These are phyloP conservation scores for Danio choprae DNA, from an alignment of 2,797 vertebrate genomes.

Conservation along the genomic window DNA sequence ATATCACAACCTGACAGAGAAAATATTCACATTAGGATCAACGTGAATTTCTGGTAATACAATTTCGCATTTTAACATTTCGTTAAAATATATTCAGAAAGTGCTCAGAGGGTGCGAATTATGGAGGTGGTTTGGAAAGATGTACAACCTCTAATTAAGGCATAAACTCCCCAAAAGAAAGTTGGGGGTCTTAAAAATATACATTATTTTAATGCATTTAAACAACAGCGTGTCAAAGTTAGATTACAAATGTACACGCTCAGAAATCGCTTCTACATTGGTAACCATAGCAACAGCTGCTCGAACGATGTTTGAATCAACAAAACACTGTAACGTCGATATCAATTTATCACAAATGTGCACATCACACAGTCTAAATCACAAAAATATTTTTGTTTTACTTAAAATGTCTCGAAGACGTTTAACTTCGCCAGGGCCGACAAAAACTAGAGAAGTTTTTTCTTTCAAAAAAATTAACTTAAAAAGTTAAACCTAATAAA, in stretches of 20 bases:
- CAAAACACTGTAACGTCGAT: neutral
- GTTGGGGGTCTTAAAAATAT: neutral
- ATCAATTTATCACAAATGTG: neutral
- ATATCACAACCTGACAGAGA: neutral
- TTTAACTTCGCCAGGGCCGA: neutral
- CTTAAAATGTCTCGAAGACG: neutral
- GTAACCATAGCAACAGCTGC: conserved; percentile 22
- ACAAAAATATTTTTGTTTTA: neutral
- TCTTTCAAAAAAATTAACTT: neutral
- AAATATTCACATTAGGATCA: neutral
- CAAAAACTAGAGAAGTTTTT: neutral
- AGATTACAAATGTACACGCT: neutral
- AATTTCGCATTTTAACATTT: neutral
- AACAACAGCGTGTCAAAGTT: neutral
- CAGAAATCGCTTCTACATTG: neutral
- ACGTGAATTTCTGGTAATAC: neutral
- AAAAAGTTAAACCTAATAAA: neutral
- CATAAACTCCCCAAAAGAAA: neutral
- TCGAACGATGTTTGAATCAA: neutral
- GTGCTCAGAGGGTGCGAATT: neutral
- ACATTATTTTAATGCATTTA: neutral
- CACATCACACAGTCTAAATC: neutral
- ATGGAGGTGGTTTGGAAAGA: neutral
- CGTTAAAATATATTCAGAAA: neutral
- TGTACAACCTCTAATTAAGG: neutral